Percentiles rank a stretch among this genome's conserved stretches.
These are phyloP conservation scores for Bergia sp. DNA, from an alignment of 92 coral and sea anemone genomes.

Conservation along the genomic window DNA sequence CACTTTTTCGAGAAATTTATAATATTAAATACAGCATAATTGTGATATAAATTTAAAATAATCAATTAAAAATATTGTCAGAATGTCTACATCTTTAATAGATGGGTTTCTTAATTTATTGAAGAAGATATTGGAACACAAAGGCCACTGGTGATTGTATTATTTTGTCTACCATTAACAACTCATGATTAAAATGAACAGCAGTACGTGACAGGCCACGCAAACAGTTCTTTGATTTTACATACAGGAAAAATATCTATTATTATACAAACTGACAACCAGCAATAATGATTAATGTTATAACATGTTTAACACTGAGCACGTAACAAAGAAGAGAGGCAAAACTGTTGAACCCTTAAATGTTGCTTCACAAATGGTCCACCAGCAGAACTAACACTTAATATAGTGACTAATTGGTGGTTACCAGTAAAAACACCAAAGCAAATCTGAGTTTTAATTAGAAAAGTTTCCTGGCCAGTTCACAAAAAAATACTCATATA, in stretches of 20 bases:
- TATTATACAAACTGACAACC: not conserved
- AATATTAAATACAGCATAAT: too few relatives aligned
- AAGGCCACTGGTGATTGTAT: not conserved
- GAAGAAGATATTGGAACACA: not conserved
- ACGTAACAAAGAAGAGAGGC: not conserved
- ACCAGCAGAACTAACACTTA: not conserved
- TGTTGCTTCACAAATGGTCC: not conserved
- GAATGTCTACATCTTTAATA: too few relatives aligned
- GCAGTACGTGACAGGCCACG: not conserved
- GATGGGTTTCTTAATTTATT: not conserved
- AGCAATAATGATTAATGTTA: not conserved
- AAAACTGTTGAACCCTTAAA: not conserved
- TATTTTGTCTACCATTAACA: not conserved
- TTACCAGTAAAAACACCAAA: not conserved
- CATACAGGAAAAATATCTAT: too few relatives aligned
- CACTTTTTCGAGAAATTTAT: not conserved
- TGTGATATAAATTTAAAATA: too few relatives aligned
- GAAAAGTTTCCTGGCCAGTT: not conserved
- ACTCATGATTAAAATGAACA: not conserved
- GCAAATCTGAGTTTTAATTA: not conserved
- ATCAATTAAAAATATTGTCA: too few relatives aligned
- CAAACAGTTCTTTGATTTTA: not conserved
- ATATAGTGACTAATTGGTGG: not conserved
- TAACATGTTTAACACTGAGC: not conserved
- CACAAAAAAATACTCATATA: not conserved